Conservation (phyloP, 2,113 vertebrate species). For the Nibea coibor region DNA sequence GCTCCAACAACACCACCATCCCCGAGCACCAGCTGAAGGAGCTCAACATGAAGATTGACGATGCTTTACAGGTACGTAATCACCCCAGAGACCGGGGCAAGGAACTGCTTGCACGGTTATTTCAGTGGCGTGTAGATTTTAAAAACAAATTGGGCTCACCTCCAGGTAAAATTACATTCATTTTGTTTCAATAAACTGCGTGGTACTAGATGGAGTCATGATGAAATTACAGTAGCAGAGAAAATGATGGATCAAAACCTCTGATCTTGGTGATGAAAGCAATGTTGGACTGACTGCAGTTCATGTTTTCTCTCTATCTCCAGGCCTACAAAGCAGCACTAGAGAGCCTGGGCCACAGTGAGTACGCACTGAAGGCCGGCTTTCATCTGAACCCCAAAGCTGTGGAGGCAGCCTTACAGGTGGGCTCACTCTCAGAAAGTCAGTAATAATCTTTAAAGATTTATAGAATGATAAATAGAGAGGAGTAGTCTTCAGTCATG, state of each 20-base stretch:
- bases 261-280: not conserved
- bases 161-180: not conserved
- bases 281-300: not conserved
- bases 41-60: constrained; percentile 95
- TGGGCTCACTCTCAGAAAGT: constrained; percentile 68
- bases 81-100: not conserved
- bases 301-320: not conserved
- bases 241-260: not conserved
- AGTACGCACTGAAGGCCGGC: constrained; percentile 97
- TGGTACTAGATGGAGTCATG: not conserved
- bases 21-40: constrained; percentile 98
- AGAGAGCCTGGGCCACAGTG: constrained; percentile 96
- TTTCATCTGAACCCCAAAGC: constrained; percentile 97
- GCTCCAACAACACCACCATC: constrained; percentile 93
- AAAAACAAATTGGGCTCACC: not conserved
- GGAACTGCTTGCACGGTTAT: not conserved
- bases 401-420: constrained; percentile 95
- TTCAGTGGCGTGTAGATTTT: not conserved
- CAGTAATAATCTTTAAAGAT: not conserved
- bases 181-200: not conserved
- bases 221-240: not conserved
- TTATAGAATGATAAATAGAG: not conserved
- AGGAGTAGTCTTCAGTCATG: not conserved
- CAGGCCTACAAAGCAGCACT: constrained; percentile 95
- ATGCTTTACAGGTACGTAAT: constrained; percentile 91